Percentiles rank a stretch among this genome's conserved stretches.
Evolutionary conservation across 2,113 vertebrate genomes (phyloP).

Genomic region (Ictalurus punctatus): DNA sequence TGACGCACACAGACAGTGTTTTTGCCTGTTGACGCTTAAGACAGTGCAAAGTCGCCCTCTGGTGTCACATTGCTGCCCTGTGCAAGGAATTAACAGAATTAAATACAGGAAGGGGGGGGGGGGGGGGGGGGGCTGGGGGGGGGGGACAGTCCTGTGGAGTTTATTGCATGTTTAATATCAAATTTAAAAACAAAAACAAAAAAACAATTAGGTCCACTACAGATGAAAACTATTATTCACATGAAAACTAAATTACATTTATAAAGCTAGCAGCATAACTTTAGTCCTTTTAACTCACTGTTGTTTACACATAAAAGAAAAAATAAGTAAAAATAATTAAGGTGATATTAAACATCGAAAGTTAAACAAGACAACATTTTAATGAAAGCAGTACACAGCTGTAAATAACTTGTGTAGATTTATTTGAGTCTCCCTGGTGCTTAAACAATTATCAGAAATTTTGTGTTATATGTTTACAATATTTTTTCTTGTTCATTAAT

Average conservation of each 20-base stretch:
- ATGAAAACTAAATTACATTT: slow-evolving; percentile 53
- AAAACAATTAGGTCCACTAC: slow-evolving; percentile 48
- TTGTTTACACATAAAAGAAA: slow-evolving; percentile 30
- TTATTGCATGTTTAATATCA: slow-evolving; percentile 66
- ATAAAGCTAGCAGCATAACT: slow-evolving; percentile 67
- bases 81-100: neutral
- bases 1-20: neutral
- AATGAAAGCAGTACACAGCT: neutral
- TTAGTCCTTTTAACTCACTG: slow-evolving; percentile 57
- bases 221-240: slow-evolving; percentile 61
- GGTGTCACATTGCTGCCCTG: neutral
- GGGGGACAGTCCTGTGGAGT: slow-evolving; percentile 53
- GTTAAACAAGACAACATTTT: neutral
- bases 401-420: neutral
- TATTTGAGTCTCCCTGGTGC: neutral
- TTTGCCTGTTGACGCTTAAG: neutral
- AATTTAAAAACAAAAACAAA: slow-evolving; percentile 19
- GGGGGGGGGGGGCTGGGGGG: too few species aligned
- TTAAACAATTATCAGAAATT: neutral
- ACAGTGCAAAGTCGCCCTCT: neutral
- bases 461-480: neutral
- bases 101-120: neutral
- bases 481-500: neutral
- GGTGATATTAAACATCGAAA: neutral
- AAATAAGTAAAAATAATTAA: neutral